Base-by-base conservation (phyloP, 2,888 invertebrate genomes). In the Drosophila sordidapex region DNA sequence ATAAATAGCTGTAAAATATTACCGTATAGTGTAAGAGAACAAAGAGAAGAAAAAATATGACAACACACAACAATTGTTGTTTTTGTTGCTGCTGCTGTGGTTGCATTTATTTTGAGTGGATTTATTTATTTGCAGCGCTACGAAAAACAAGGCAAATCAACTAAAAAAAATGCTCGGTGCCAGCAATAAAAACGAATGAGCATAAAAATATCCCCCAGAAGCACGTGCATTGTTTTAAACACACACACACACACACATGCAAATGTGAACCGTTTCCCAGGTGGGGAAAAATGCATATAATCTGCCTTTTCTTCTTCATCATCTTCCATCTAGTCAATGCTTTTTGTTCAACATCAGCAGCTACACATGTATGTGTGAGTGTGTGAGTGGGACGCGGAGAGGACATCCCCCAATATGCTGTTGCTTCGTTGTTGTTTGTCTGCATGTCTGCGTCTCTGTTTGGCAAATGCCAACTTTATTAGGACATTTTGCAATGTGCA, bases 401-500 rank as follows among this genome's bases (percentile, higher is more conserved):
- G 36, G 29, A 33, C 46, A n/a, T 27, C 46, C 52, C 53, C 15
- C 15, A 6, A 29, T 49, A 70, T 70, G 59, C 57, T 75, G 59
- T 66, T 72, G 74, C 68, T 60, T 58, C 56, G 69, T 59, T 79
- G 65, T 35, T 77, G 74, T 86, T 81, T 83, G 72, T 74, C 72
- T 74, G 78, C 74, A 69, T 58, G 81, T 81, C 86, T 88, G 79
- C 59, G 72, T 82, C 72, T 79, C 61, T 89, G 82, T 81, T 86
- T 89, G 90, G 53, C 82, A 90, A 90, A 89, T 89, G 90, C 76
- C 79, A 89, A 85, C 82, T 89, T 90, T 89, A 89, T 89, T 89
- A 90, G 81, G 79, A 85, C 70, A 90, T 84, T 77, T 72, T 29
- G n/a, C 27, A 56, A 38, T 29, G 56, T 38, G 40, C 65, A 63